Percentiles rank a stretch among this genome's conserved stretches.
Evolutionary conservation across 92 coral and sea anemone species (phyloP).

Genomic region (Virgularia gustaviana): DNA sequence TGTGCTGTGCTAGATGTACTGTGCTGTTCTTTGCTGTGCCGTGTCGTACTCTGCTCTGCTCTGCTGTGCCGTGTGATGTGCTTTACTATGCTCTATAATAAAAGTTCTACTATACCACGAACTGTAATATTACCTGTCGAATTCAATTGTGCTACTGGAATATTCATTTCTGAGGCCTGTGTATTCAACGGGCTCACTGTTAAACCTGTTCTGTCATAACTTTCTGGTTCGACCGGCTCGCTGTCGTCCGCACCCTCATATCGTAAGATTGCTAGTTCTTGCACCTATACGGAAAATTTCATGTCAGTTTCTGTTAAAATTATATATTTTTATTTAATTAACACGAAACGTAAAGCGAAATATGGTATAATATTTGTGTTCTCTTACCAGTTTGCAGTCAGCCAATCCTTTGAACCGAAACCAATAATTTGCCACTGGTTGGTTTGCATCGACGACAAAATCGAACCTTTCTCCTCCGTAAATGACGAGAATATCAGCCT

Average conservation of each 20-base stretch:
- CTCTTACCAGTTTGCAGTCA: constrained; percentile 4
- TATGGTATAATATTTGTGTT: background rate
- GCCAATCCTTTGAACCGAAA: constrained; percentile 6
- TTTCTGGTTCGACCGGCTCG: background rate
- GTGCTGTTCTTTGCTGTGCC: too few species aligned
- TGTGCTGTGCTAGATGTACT: too few species aligned
- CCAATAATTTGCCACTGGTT: constrained; percentile 23
- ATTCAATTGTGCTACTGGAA: background rate
- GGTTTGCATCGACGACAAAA: constrained; percentile 3
- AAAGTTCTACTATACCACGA: too few species aligned
- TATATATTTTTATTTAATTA: background rate
- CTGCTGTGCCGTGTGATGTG: too few species aligned
- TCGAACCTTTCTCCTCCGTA: constrained; percentile 22
- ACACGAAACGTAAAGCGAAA: background rate
- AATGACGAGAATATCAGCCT: constrained; percentile 14
- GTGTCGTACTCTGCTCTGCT: too few species aligned
- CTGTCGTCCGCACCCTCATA: constrained; percentile 10
- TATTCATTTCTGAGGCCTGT: constrained; percentile 1
- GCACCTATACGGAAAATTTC: too few species aligned
- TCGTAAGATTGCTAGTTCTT: constrained; percentile 35
- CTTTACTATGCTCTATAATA: too few species aligned
- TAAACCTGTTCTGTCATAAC: background rate
- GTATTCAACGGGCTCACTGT: constrained; percentile 15
- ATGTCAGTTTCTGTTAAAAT: too few species aligned
- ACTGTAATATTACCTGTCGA: background rate